Evolutionary conservation across 2,113 vertebrate species (phyloP).

Genomic region (Mesitornis unicolor): DNA sequence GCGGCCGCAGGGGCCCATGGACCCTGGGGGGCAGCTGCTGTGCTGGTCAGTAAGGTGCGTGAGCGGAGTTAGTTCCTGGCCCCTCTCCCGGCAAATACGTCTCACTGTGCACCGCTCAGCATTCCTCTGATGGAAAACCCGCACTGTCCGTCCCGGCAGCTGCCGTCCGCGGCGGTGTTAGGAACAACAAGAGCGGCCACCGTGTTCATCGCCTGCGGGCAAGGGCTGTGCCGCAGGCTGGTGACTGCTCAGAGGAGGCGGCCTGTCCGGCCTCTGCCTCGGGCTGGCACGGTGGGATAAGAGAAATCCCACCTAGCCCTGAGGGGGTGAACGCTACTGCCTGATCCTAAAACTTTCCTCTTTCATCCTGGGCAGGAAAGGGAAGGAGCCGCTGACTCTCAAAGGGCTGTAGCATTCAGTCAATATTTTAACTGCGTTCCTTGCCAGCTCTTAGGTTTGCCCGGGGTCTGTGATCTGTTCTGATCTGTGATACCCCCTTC

Average conservation of each 20-base stretch:
- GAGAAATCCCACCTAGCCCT: neutral
- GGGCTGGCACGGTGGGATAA: neutral
- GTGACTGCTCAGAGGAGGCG: no score
- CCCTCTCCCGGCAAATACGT: no score
- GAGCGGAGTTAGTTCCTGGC: neutral
- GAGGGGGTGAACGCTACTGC: neutral
- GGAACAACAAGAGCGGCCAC: neutral
- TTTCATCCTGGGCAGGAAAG: neutral
- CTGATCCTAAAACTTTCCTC: neutral
- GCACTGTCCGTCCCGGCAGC: neutral
- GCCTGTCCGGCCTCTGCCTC: neutral
- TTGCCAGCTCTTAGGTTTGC: neutral
- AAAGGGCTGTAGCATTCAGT: accelerated
- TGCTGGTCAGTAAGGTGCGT: neutral
- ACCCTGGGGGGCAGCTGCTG: accelerated
- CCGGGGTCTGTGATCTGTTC: neutral
- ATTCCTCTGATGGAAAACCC: neutral
- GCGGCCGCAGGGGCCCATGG: neutral
- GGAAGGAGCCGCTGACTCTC: neutral
- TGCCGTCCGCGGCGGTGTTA: neutral
- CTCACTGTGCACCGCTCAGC: neutral
- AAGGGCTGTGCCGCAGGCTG: neutral
- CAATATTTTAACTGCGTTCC: neutral
- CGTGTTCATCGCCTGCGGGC: neutral
- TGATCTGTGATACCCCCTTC: neutral